phyloP scores from a whole-genome alignment of 1,140 invertebrate genomes.

The Sycobia sp. region DNA sequence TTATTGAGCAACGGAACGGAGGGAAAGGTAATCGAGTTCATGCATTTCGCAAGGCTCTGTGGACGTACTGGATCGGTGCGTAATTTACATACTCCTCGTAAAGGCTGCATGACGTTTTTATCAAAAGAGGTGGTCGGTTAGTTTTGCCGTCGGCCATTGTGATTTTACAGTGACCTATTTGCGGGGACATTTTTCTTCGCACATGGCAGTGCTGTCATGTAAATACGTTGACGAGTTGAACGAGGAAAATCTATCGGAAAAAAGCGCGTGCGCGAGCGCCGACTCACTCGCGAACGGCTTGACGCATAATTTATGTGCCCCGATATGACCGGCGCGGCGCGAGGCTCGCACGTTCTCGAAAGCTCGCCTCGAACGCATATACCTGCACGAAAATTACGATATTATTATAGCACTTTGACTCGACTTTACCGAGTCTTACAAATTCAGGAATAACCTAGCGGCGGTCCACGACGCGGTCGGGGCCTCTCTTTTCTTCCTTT shows the following conservation, averaged over 20 bases:
- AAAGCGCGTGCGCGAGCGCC: background rate
- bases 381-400: background rate
- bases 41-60: too few relatives aligned
- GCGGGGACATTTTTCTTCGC: constrained; percentile 51
- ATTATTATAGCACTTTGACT: background rate
- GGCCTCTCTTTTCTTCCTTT: too few relatives aligned
- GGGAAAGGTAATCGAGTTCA: too few relatives aligned
- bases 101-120: constrained; percentile 48
- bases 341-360: background rate
- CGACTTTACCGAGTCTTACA: too few relatives aligned
- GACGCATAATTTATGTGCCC: constrained; percentile 13
- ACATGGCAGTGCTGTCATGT: constrained; percentile 41
- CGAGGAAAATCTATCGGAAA: constrained; percentile 24
- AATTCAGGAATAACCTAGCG: too few relatives aligned
- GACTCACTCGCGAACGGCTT: background rate
- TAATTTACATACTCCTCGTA: constrained; percentile 13
- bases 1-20: too few relatives aligned
- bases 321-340: constrained; percentile 5
- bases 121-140: constrained; percentile 50
- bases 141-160: constrained; percentile 54
- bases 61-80: background rate
- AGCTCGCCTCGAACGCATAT: too few relatives aligned
- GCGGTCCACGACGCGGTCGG: too few relatives aligned
- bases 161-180: constrained; percentile 55
- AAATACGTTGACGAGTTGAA: constrained; percentile 32